Base-by-base conservation (phyloP, 2,113 vertebrate species). In the Aldabrachelys gigantea region DNA sequence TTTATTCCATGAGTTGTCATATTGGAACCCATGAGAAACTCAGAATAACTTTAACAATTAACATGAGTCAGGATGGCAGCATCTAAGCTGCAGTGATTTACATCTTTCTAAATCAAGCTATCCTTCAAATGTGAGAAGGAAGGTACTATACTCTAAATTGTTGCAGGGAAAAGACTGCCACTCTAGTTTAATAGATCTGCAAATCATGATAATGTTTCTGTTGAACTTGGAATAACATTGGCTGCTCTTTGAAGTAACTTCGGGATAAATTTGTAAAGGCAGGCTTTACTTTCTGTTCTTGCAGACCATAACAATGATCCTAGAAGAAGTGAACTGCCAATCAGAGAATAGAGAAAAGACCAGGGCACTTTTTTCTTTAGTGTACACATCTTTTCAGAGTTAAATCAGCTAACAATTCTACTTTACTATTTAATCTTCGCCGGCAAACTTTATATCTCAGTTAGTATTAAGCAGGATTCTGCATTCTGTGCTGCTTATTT, bases 311-410 rank as follows among this genome's bases (percentile, higher is more conserved):
- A 52, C 13, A 96, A 84, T 53, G 22, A 87, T 91, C 62, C 38
- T 85, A 62, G 50, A 89, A 95, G 80, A 95, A 96, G 96, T 92
- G 57, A 87, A 72, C 47, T 94, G 85, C 59, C 93, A 84, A 54
- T 92, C 54, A 94, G 44, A 87, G 31, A 47, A 6, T 10, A 89
- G 17, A 75, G 24, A 86, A 91, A 92, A 94, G 38, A 78, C 57
- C 72, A 88, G 80, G 52, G 78, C 10, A 94, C n/a, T 89, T 4
- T 16, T 85, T 84, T 56, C 35, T 83, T 95, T 92, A 91, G 79
- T 72, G 44, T 5, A 53, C 54, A 53, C 54, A 57, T n/a, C 4
- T 92, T 93, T 88, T 93, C 80, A 62, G 35, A 91, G 85, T 95
- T 91, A 96, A 59, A 97, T 89, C 8, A 84, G 72, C 87, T 29